phyloP scores from a whole-genome alignment of 2,888 invertebrate species.

The Macrosoma leucophasiata region DNA sequence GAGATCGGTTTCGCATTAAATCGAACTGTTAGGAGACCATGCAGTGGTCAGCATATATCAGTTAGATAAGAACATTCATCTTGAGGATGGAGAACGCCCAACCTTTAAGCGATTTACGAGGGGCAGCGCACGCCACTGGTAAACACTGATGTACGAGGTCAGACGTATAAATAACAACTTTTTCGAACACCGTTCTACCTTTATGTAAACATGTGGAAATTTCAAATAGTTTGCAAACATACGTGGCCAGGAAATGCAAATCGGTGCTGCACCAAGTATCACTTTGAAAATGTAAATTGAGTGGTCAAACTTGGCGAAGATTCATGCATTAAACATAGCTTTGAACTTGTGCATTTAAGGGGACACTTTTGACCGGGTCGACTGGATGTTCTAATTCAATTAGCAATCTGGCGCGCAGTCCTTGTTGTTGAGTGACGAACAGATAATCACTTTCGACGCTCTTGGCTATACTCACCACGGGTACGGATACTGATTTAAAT shows the following conservation, averaged over 20 bases:
- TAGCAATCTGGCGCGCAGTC: slow-evolving; percentile 54
- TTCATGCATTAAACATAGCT: slow-evolving; percentile 67
- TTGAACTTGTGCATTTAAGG: slow-evolving; percentile 61
- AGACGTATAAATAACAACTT: slow-evolving; percentile 26
- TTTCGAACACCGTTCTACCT: slow-evolving; percentile 2
- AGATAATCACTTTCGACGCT: too few species aligned
- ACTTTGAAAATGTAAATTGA: slow-evolving; percentile 66
- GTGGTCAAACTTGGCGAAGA: slow-evolving; percentile 60
- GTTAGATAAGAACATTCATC: slow-evolving; percentile 66
- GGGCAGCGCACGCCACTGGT: slow-evolving; percentile 49
- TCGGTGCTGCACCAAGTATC: slow-evolving; percentile 43
- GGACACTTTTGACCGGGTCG: slow-evolving; percentile 49
- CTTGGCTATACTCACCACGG: too few species aligned
- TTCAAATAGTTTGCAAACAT: slow-evolving; percentile 41
- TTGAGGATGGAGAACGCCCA: slow-evolving; percentile 66
- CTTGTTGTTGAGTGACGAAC: too few species aligned
- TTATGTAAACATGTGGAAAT: slow-evolving; percentile 24
- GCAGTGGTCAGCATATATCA: slow-evolving; percentile 68
- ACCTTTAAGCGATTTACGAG: slow-evolving; percentile 73
- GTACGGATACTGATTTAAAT: too few species aligned
- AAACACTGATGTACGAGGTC: slow-evolving; percentile 30
- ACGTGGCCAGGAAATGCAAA: slow-evolving; percentile 55
- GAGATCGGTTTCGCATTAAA: slow-evolving; percentile 51
- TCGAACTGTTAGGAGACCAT: slow-evolving; percentile 43
- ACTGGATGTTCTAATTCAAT: slow-evolving; percentile 59